These are phyloP conservation scores for Drosophila paracracens DNA, from an alignment of 2,888 invertebrate genomes.

Conservation along the genomic window DNA sequence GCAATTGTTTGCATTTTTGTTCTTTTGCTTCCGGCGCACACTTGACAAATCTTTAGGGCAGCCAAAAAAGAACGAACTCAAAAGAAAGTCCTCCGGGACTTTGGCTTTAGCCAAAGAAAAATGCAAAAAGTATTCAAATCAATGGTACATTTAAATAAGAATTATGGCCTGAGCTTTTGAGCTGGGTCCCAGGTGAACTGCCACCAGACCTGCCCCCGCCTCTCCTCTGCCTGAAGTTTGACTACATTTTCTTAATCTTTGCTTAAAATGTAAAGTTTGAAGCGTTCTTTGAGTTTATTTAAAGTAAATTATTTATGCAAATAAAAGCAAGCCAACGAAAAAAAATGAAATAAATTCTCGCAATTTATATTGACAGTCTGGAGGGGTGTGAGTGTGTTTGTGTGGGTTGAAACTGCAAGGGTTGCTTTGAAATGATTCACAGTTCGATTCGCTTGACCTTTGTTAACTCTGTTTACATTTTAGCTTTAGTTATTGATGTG, in stretches of 20 bases:
- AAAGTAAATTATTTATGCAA: conserved; percentile 80
- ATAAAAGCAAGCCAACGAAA: conserved; percentile 48
- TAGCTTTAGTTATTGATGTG: conserved; percentile 42
- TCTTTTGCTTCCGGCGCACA: conserved; percentile 36
- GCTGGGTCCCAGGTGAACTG: conserved; percentile 47
- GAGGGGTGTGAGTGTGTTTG: conserved; percentile 12
- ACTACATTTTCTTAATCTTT: conserved; percentile 22
- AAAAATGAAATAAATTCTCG: conserved; percentile 42
- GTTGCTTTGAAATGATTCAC: conserved; percentile 35
- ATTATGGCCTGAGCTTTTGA: conserved; percentile 48
- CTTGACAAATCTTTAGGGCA: conserved; percentile 41
- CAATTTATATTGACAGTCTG: conserved; percentile 64
- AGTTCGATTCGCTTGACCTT: conserved; percentile 53
- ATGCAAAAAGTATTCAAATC: conserved; percentile 71
- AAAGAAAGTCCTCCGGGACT: conserved; percentile 55
- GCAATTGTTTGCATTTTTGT: conserved; percentile 55
- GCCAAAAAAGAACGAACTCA: conserved; percentile 10
- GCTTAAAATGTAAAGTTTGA: conserved; percentile 45
- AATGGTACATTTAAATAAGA: conserved; percentile 68
- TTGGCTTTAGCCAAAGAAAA: conserved; percentile 28
- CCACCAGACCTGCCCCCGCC: conserved; percentile 25
- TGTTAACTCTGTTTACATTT: conserved; percentile 68
- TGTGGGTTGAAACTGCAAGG: conserved; percentile 48
- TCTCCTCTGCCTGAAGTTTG: not conserved
- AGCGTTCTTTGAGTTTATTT: conserved; percentile 70